Evolutionary conservation across 2,113 vertebrate species (phyloP).

Genomic region (Paedocypris sp.): DNA sequence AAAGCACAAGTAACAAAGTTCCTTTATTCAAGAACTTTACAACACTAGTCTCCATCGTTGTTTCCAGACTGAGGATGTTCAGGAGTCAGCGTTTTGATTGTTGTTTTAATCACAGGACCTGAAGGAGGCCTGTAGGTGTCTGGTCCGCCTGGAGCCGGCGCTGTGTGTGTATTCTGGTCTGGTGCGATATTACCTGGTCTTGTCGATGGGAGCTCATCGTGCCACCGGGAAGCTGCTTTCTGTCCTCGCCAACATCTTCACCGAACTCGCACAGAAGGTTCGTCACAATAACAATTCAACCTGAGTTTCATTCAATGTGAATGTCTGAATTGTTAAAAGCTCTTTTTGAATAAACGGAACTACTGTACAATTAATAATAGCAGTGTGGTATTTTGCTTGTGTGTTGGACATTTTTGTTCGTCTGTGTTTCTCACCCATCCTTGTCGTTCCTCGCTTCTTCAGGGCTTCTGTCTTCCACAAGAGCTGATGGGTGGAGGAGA

Average conservation of each 20-base stretch:
- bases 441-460: not conserved
- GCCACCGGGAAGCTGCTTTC: constrained; percentile 82
- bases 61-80: not conserved
- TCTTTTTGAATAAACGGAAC: no score
- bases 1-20: no score
- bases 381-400: no score
- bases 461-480: constrained; percentile 94
- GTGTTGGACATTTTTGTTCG: not conserved
- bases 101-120: constrained; percentile 52
- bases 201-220: constrained; percentile 76
- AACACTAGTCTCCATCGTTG: no score
- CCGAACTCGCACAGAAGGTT: constrained; percentile 88
- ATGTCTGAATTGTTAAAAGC: no score
- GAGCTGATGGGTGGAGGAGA: constrained; percentile 75
- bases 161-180: constrained; percentile 75
- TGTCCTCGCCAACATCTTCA: constrained; percentile 78
- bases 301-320: no score
- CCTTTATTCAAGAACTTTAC: no score
- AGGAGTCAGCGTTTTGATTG: not conserved
- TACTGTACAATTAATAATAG: no score
- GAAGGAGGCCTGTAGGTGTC: constrained; percentile 62
- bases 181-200: constrained; percentile 73
- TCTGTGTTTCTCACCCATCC: not conserved
- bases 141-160: constrained; percentile 75
- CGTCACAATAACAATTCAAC: no score